Evolutionary conservation across 2,113 vertebrate species (phyloP).

Genomic region (Indicator indicator): DNA sequence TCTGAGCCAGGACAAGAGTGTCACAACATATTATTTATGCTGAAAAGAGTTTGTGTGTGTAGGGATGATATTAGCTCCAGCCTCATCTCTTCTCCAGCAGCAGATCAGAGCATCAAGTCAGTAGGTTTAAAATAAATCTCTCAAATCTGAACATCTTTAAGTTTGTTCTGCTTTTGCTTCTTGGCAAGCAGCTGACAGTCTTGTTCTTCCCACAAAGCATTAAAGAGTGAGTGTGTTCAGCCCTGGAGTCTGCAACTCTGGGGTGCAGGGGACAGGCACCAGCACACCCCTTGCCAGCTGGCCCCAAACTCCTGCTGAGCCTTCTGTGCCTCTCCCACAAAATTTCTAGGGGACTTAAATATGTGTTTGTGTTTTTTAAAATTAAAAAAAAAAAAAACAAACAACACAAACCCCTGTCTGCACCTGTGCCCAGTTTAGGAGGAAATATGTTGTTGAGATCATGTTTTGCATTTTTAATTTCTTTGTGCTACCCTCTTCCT

Average conservation of each 20-base stretch:
- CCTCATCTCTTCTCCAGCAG: neutral
- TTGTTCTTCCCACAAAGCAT: neutral
- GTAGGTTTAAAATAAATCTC: neutral
- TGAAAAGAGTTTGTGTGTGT: neutral
- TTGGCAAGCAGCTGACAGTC: rapidly evolving
- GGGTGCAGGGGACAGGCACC: neutral
- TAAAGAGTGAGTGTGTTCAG: neutral
- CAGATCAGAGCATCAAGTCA: neutral
- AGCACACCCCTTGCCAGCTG: neutral
- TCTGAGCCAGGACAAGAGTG: neutral
- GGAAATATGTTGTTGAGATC: neutral
- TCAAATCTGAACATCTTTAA: neutral
- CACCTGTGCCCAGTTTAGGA: neutral
- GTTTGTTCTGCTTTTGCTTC: neutral
- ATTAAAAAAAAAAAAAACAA: neutral
- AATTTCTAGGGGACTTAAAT: neutral
- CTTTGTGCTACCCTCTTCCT: neutral
- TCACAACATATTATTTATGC: neutral
- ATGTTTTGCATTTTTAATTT: neutral
- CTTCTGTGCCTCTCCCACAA: neutral
- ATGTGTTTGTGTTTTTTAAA: too few species aligned
- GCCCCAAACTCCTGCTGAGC: neutral
- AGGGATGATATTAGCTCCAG: neutral
- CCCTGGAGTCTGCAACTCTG: neutral
- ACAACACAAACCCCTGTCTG: neutral